phyloP scores from a whole-genome alignment of 2,888 invertebrate genomes.

The Proisotoma minuta region DNA sequence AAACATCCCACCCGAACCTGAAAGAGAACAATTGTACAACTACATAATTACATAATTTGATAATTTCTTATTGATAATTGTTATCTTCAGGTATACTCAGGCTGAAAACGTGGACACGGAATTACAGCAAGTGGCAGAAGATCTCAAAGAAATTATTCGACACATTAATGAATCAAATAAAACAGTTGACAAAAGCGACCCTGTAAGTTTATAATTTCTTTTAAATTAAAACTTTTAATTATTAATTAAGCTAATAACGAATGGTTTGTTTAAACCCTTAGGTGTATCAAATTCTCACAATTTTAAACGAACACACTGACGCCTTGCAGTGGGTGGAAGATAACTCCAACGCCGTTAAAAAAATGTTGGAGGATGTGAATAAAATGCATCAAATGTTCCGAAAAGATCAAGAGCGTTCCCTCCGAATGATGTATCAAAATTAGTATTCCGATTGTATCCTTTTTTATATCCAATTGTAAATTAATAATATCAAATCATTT shows the following conservation, averaged over 20 bases:
- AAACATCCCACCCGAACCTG: conserved; percentile 58
- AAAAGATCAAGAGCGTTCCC: conserved; percentile 67
- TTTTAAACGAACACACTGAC: conserved; percentile 93
- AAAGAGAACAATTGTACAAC: conserved; percentile 51
- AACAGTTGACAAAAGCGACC: conserved; percentile 76
- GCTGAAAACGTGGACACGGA: conserved; percentile 89
- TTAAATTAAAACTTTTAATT: conserved; percentile 10
- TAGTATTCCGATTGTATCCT: conserved; percentile 1
- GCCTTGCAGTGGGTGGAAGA: conserved; percentile 92
- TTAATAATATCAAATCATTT: background rate
- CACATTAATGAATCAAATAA: conserved; percentile 85
- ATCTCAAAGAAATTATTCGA: conserved; percentile 90
- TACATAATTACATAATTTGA: conserved; percentile 11
- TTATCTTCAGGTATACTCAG: conserved; percentile 64
- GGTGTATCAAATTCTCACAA: conserved; percentile 87
- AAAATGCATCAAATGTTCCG: conserved; percentile 64
- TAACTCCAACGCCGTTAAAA: conserved; percentile 70
- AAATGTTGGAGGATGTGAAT: conserved; percentile 74
- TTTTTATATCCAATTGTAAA: background rate
- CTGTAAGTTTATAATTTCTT: conserved; percentile 58
- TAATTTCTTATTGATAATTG: conserved; percentile 7
- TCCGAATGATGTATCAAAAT: conserved; percentile 61
- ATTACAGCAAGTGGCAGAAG: conserved; percentile 88
- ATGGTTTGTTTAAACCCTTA: conserved; percentile 53
- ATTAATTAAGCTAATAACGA: background rate